phyloP scores from a whole-genome alignment of 2,888 invertebrate genomes.

The Cataglyphis albicans region DNA sequence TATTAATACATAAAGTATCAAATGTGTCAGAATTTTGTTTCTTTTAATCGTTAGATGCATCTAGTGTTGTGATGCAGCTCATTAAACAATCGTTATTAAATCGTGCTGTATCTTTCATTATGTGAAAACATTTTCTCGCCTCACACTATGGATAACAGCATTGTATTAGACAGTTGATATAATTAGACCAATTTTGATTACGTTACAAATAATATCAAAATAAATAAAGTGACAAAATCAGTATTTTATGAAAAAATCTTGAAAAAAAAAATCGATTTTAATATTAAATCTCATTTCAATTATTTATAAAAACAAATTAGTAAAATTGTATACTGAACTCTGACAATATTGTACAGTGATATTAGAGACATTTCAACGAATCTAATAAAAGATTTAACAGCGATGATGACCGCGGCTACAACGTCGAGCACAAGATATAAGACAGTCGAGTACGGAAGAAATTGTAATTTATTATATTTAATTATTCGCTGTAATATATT shows the following conservation, averaged over 20 bases:
- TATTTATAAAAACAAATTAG: background rate
- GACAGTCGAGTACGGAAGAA: slow-evolving; percentile 51
- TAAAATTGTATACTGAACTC: background rate
- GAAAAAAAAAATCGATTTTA: background rate
- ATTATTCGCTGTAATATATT: slow-evolving; percentile 15
- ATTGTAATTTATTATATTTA: slow-evolving; percentile 51
- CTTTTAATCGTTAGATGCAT: background rate
- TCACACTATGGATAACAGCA: background rate
- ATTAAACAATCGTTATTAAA: background rate
- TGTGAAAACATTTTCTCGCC: slow-evolving; percentile 27
- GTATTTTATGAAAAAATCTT: background rate
- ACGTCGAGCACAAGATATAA: slow-evolving; percentile 57
- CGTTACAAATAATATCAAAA: background rate
- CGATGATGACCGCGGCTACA: slow-evolving; percentile 27
- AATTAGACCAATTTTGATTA: background rate
- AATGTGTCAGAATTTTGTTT: background rate
- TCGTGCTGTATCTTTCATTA: background rate
- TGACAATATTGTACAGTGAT: background rate
- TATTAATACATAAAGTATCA: background rate
- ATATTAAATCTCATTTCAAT: background rate
- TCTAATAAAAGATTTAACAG: slow-evolving; percentile 52
- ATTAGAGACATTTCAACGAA: background rate
- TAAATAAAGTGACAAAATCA: background rate
- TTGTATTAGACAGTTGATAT: background rate
- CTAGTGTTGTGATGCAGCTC: background rate